Evolutionary conservation across 2,797 vertebrate species (phyloP).

Genomic region (Danio choprae): DNA sequence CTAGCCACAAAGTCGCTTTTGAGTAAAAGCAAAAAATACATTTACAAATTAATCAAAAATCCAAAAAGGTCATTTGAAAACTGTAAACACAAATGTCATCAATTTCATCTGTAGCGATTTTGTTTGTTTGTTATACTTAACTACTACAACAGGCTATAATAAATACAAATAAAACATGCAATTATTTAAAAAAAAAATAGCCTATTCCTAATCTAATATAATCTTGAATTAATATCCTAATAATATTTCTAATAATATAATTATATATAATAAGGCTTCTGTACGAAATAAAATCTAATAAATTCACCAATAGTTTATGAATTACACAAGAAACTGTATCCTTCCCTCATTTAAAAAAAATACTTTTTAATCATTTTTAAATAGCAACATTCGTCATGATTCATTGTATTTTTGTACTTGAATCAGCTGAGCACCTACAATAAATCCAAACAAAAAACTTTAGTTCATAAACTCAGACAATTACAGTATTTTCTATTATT

Average conservation of each 20-base stretch:
- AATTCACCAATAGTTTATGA: not conserved
- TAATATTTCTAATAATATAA: too few relatives aligned
- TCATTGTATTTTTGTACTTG: not conserved
- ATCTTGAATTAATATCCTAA: not conserved
- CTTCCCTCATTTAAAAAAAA: not conserved
- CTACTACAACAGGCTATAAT: not conserved
- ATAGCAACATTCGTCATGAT: not conserved
- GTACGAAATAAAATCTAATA: not conserved
- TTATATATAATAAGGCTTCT: too few relatives aligned
- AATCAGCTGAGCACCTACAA: conserved; percentile 2
- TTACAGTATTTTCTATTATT: not conserved
- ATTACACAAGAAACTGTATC: not conserved
- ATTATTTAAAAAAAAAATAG: not conserved
- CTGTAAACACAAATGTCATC: not conserved
- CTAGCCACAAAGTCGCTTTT: not conserved
- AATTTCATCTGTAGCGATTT: not conserved
- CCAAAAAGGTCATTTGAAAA: not conserved
- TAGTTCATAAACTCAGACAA: not conserved
- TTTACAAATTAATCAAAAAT: not conserved
- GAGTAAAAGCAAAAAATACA: not conserved
- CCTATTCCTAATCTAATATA: not conserved
- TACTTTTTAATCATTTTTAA: not conserved
- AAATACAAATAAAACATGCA: not conserved
- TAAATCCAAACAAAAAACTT: not conserved
- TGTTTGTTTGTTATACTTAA: not conserved